Evolutionary conservation across 2,113 vertebrate genomes (phyloP), one percentile per base, ranked within the genome.

Genomic region (Physeter macrocephalus): DNA sequence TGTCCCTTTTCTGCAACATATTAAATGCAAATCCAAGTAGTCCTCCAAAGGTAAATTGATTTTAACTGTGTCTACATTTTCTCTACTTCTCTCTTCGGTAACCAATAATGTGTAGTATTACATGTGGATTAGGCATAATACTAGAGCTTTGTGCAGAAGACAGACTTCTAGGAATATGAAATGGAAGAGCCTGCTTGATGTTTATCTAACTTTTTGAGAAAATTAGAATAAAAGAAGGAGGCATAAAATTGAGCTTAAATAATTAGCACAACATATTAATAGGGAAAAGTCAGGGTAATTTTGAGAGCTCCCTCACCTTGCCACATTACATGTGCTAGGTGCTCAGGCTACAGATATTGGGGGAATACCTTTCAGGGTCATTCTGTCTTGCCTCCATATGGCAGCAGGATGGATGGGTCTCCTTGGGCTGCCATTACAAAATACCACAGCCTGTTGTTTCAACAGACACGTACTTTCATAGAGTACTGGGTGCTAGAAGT

Each of bases 61-160:
- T 95, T 72, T 95, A 90, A 88, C 92, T 81, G 62, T 95, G 77
- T 66, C 89, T 31, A n/a, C 82, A 90, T 46, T 84, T 13, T 90
- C 91, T 94, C 25, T 69, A 72, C 39, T 72, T 80, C 49, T 52
- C n/a, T 96, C 27, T 83, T 97, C n/a, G 80, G 41, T 86, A 97
- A 96, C 69, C 29, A 34, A 61, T 4, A 7, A 9, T 43, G 11
- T 21, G 31, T 81, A 95, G 64, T 36, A 20, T 23, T 92, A 78
- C 64, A 84, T 31, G 88, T 21, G 72, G 27, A 85, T 96, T 15
- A 85, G 1, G 0, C 41, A 31, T 36, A 93, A 90, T 54, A 46
- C 94, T 36, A 78, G n/a, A 88, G 12, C 0, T 43, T 62, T 97
- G 57, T 57, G 14, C 54, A 92, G 31, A 67, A 36, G 90, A 72